Percentiles rank a stretch among this genome's conserved stretches.
These are phyloP conservation scores for Mellilla xanthometata DNA, from an alignment of 2,888 invertebrate genomes.

Conservation along the genomic window DNA sequence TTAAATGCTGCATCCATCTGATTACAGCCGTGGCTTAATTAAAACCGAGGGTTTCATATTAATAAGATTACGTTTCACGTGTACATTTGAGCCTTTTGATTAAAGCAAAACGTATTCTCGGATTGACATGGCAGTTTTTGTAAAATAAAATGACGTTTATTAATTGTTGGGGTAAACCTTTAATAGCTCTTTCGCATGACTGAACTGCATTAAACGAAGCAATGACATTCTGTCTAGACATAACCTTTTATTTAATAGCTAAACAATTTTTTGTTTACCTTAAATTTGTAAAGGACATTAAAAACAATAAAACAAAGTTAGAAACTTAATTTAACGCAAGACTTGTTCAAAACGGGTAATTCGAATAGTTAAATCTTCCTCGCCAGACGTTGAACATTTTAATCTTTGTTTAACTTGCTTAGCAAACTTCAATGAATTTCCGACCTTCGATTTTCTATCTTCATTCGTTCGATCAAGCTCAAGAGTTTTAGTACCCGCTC, in stretches of 20 bases:
- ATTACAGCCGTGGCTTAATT: no score
- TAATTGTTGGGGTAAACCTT: constrained; percentile 7
- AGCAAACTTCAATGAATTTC: neutral
- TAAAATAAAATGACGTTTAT: constrained; percentile 4
- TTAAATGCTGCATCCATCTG: no score
- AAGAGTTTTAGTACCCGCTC: constrained; percentile 23
- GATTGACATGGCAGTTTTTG: constrained; percentile 3
- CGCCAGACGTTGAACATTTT: no score
- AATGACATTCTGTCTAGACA: constrained; percentile 9
- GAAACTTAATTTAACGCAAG: no score
- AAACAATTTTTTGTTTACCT: no score
- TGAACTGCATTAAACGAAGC: neutral
- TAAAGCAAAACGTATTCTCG: constrained; percentile 5
- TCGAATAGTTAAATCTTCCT: no score
- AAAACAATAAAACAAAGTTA: no score
- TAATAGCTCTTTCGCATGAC: constrained; percentile 13
- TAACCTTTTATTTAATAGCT: neutral
- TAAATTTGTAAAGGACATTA: no score
- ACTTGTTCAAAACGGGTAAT: no score
- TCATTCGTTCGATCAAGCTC: no score
- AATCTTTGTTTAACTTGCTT: neutral
- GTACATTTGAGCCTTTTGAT: constrained; percentile 10
- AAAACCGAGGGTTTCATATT: constrained; percentile 6
- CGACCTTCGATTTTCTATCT: constrained; percentile 18
- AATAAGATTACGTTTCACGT: constrained; percentile 23